Evolutionary conservation across 2,113 vertebrate species (phyloP), one percentile per base, ranked within the genome.

Genomic region (Gopherus flavomarginatus): DNA sequence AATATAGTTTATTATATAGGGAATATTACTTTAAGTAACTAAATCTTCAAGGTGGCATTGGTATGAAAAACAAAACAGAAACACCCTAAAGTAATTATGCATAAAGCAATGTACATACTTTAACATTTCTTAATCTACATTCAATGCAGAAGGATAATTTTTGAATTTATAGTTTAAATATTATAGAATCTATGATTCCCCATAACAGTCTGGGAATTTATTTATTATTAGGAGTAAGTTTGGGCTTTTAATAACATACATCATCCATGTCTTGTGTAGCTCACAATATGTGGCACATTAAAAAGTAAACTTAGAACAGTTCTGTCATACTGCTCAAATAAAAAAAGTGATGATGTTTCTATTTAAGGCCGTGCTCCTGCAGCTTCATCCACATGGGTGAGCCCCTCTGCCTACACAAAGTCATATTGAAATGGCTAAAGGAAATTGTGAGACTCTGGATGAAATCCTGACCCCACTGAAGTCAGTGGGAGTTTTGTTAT

Each of bases 21-120:
- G 90, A 94, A 91, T 69, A 85, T 83, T 62, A 0, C 19, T 82
- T 47, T 80, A 17, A 9, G 42, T 94, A 94, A 92, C 83, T 96
- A 93, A 92, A 88, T 93, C 78, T 90, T 96, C 11, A 92, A 75
- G 83, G 79, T 79, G 2, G 6, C 50, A 31, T 78, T 50, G 29
- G 4, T 89, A n/a, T 89, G 88, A 87, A 95, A 72, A 38, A 72
- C 7, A 69, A n/a, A n/a, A 65, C 4, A 69, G n/a, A n/a, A 19
- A 8, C 8, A 17, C 16, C 6, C 31, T n/a, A 19, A 19, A 49
- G 3, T 79, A 53, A 72, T 5, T 50, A 29, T 92, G 38, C 81
- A 5, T 93, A 49, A 56, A 83, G 85, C 29, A 54, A 42, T 1
- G 8, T 86, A 5, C 13, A 86, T 89, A 82, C 24, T 59, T 69